Evolutionary conservation across 1,140 invertebrate species (phyloP), one percentile per base, ranked within the genome.

Genomic region (Himalopsyche phryganea): DNA sequence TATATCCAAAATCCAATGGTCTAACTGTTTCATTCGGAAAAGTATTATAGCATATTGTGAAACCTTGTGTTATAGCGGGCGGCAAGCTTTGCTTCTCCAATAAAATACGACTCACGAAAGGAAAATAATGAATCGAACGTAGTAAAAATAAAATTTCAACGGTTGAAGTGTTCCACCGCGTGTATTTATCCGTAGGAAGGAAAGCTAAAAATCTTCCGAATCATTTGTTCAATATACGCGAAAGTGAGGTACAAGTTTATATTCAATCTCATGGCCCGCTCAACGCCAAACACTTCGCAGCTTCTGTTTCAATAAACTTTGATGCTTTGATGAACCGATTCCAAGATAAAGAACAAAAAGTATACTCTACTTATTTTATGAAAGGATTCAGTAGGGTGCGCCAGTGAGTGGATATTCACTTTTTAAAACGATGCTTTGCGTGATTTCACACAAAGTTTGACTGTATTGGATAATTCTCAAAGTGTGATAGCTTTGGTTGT

Each of bases 191-290:
- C 45, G 20, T 46, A 11, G 17, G 15, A 28, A 28, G 11, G 6
- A 15, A 40, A 10, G 6, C n/a, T 15, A 4, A 20, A 20, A 38
- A 41, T 41, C 17, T 46, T 44, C 17, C 28, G 19, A 42, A 33
- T 35, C 41, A 54, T 54, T 54, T 54, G 52, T 54, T 23, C 20
- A 46, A 46, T 35, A 54, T 35, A 46, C 52, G 13, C 17, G 28
- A 10, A 38, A 15, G 47, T 36, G 6, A n/a, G 23, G 28, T 32
- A 49, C 48, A 50, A 50, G 48, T 50, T 50, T 50, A 50, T 50
- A 36, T 50, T 50, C 48, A 50, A 50, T 50, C 46, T 38, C 23
- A 28, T 28, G 13, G 40, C 40, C 13, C n/a, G 40, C n/a, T 42
- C 14, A 13, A 42, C 9, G 14, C 14, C 40, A 14, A 42, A 42